Percentiles rank a stretch among this genome's conserved stretches.
These are phyloP conservation scores for Xestoiulus laeticollis DNA, from an alignment of 2,888 invertebrate species.

Conservation along the genomic window DNA sequence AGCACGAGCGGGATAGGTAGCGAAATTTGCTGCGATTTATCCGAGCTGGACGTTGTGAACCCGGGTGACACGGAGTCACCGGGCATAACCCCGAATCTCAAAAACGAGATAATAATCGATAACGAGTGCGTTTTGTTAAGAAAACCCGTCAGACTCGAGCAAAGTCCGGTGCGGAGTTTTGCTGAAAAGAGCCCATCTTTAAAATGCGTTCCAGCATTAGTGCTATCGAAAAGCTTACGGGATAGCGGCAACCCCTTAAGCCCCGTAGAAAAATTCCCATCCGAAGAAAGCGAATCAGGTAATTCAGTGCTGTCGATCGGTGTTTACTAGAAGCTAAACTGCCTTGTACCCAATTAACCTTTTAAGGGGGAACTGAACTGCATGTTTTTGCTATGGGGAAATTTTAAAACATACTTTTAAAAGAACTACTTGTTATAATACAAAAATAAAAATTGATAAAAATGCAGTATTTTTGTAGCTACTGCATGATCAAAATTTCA, in stretches of 20 bases:
- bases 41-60: not conserved
- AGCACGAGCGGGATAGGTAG: slow-evolving; percentile 50
- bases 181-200: not conserved
- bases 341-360: not conserved
- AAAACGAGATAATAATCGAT: slow-evolving; percentile 50
- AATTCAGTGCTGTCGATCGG: not conserved
- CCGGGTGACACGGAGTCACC: not conserved
- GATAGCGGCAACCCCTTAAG: slow-evolving; percentile 51
- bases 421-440: no score
- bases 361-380: no score
- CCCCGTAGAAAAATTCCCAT: slow-evolving; percentile 35
- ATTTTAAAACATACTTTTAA: no score
- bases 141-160: slow-evolving; percentile 13
- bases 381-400: no score
- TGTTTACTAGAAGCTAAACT: not conserved
- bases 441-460: no score
- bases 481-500: no score
- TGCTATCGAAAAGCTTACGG: slow-evolving; percentile 31
- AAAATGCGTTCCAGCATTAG: not conserved
- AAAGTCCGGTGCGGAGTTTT: not conserved
- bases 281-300: slow-evolving; percentile 41
- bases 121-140: slow-evolving; percentile 40
- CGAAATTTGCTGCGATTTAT: slow-evolving; percentile 36
- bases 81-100: not conserved
- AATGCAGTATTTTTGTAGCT: no score